Base-by-base conservation (phyloP, 2,888 invertebrate genomes). In the Theristus sp. region DNA sequence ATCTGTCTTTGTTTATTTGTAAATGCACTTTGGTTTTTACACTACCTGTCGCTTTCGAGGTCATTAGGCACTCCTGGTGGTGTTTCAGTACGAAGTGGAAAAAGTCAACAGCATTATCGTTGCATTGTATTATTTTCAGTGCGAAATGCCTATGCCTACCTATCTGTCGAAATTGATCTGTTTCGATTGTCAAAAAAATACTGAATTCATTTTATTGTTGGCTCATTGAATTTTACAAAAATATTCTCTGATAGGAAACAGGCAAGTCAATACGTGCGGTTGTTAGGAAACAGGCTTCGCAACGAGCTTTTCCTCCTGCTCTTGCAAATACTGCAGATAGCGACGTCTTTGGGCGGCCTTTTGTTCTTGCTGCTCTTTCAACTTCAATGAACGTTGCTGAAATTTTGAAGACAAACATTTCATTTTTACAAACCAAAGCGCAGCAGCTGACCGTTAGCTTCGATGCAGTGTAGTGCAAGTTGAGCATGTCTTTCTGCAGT, bases 401-500 rank as follows among this genome's bases (percentile, higher is more conserved):
- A 52, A 52, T 25, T 13, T 24, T 24, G 52, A 6, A 6, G 24
- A 17, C 52, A n/a, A 52, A 52, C 22, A 52, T 52, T n/a, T n/a
- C n/a, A n/a, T n/a, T n/a, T n/a, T n/a, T n/a, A n/a, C n/a, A 6
- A 52, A 52, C n/a, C n/a, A 52, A 24, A 52, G 6, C n/a, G 52
- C 52, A 52, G 22, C 10, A 52, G n/a, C 24, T 24, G 3, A 53
- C 29, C n/a, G 57, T 59, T 2, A 59, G 13, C 55, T 59, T 59
- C 17, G 46, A 47, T 29, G 59, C 54, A 13, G 57, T 59, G 30
- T 6, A 2, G 56, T 56, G 38, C 24, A 54, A 2, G 24, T 56
- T 56, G 22, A 38, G 26, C 13, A 60, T 60, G 56, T 60, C 60
- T n/a, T 57, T 57, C 28, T 47, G 29, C 20, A 60, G 29, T 29